phyloP scores from a whole-genome alignment of 37 sponge, comb jelly and placozoan species.

The Chondrosia reniformis region DNA sequence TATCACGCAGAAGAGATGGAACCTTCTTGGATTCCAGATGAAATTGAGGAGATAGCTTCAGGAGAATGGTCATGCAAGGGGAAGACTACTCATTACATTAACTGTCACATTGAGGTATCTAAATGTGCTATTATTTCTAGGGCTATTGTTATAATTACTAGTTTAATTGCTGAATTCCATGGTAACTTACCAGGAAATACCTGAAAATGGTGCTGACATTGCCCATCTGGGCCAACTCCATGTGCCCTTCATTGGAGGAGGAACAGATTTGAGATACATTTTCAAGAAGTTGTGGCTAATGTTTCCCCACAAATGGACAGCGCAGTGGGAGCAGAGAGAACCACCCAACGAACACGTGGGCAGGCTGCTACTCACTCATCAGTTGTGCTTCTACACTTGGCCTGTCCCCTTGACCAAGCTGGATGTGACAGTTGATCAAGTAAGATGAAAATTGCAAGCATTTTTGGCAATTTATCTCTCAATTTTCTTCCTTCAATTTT shows the following conservation, averaged over 20 bases:
- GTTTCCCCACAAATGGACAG: conserved; percentile 1
- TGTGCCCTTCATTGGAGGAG: conserved; percentile 29
- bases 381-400: conserved; percentile 20
- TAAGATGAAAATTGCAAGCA: conserved; percentile 6
- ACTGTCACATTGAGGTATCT: conserved; percentile 52
- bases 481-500: background rate
- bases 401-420: background rate
- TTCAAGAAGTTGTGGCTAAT: conserved; percentile 16
- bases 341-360: conserved; percentile 33
- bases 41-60: conserved; percentile 27
- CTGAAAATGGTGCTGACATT: conserved; percentile 68
- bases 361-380: background rate
- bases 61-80: conserved; percentile 36
- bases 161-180: background rate
- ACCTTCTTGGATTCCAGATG: conserved; percentile 36
- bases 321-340: background rate
- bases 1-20: conserved; percentile 63
- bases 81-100: conserved; percentile 30
- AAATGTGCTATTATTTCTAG: background rate
- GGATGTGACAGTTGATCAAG: conserved; percentile 20
- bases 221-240: conserved; percentile 45
- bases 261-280: conserved; percentile 7
- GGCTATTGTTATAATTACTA: background rate
- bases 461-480: background rate
- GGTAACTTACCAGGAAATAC: conserved; percentile 34